These are phyloP conservation scores for Paralvinella palmiformis DNA, from an alignment of 1,140 invertebrate genomes.

Conservation along the genomic window DNA sequence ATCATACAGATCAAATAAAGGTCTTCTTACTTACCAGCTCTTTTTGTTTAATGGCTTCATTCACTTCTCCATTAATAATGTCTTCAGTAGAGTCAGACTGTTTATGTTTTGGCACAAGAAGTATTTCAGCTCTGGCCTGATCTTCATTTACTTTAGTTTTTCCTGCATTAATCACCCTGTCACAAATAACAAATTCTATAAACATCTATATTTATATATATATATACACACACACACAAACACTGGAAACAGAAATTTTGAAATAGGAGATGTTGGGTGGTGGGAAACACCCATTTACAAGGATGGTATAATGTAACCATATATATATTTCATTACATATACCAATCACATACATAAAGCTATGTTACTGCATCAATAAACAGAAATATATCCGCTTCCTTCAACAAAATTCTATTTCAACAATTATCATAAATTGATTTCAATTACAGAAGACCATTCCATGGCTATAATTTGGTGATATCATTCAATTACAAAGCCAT, in stretches of 20 bases:
- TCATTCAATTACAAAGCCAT: no score
- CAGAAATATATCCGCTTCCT: no score
- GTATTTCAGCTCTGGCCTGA: constrained; percentile 58
- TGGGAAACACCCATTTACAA: background rate
- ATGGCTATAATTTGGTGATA: no score
- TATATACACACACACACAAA: background rate
- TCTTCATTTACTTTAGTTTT: constrained; percentile 78
- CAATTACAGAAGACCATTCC: no score
- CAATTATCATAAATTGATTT: no score
- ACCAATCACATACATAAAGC: no score
- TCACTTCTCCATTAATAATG: background rate
- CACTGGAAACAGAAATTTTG: constrained; percentile 30
- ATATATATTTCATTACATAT: no score
- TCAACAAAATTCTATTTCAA: no score
- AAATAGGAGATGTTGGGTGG: background rate
- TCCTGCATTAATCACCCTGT: constrained; percentile 65
- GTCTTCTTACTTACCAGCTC: background rate
- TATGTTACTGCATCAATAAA: no score
- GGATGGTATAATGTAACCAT: no score
- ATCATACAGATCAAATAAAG: background rate
- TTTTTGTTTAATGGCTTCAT: background rate
- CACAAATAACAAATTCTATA: constrained; percentile 7
- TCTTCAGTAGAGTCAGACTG: background rate
- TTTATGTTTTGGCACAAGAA: constrained; percentile 1
- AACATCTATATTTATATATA: background rate